Evolutionary conservation across 2,888 invertebrate genomes (phyloP).

Genomic region (Vesta saturnalis): DNA sequence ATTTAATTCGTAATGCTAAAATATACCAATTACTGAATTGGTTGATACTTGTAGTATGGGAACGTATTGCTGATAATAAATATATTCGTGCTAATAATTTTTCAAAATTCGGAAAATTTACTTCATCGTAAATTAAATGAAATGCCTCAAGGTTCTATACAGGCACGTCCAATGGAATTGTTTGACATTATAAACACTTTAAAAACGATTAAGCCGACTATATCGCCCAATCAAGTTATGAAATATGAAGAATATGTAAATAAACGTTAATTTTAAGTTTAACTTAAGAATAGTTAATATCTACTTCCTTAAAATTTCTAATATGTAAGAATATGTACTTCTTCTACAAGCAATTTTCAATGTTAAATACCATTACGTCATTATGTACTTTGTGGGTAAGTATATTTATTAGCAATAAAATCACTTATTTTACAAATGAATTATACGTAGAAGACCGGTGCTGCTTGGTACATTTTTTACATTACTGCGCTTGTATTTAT

Average conservation of each 20-base stretch:
- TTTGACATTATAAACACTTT: constrained; percentile 43
- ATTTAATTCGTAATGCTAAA: constrained; percentile 61
- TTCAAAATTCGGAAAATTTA: not conserved
- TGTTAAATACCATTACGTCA: too few species aligned
- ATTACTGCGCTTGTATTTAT: too few species aligned
- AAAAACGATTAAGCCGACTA: not conserved
- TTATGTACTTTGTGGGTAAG: too few species aligned
- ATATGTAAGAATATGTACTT: too few species aligned
- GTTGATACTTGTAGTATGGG: constrained; percentile 61
- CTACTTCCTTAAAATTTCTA: too few species aligned
- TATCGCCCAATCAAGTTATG: not conserved
- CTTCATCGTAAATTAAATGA: constrained; percentile 43
- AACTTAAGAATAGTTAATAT: too few species aligned
- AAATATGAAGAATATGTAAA: constrained; percentile 3
- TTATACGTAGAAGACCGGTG: too few species aligned
- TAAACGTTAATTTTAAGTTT: too few species aligned
- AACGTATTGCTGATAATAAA: constrained; percentile 46
- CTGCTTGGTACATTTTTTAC: too few species aligned
- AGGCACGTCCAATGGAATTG: constrained; percentile 49
- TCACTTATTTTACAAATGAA: too few species aligned
- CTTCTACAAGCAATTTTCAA: too few species aligned
- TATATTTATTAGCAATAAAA: too few species aligned
- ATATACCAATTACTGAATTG: constrained; percentile 62
- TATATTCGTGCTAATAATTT: constrained; percentile 46
- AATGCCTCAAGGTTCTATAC: constrained; percentile 51